Percentiles rank a stretch among this genome's conserved stretches.
phyloP scores from a whole-genome alignment of 2,888 invertebrate species.

The Athalia rosae region DNA sequence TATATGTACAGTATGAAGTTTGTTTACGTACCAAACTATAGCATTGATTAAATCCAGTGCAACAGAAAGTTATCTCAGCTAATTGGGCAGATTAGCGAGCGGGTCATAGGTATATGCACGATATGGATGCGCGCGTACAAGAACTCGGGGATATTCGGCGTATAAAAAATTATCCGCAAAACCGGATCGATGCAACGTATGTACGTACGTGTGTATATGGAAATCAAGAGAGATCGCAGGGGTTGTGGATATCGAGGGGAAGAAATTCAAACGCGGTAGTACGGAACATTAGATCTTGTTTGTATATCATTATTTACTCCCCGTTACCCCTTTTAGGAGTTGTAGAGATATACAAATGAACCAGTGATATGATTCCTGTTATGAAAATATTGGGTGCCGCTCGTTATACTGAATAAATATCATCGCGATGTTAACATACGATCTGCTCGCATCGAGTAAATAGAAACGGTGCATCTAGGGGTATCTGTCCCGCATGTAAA shows the following conservation, averaged over 20 bases:
- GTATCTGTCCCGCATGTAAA: not conserved
- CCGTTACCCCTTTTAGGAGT: constrained; percentile 32
- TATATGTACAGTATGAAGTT: no score
- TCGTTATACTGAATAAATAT: constrained; percentile 47
- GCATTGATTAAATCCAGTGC: no score
- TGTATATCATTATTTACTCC: constrained; percentile 41
- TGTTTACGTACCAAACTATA: no score
- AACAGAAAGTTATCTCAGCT: no score
- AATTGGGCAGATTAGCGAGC: no score
- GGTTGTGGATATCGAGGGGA: not conserved
- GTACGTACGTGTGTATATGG: no score
- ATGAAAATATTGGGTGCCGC: constrained; percentile 45
- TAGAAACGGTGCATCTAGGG: constrained; percentile 6
- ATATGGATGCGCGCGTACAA: no score
- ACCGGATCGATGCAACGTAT: no score
- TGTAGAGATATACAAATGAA: constrained; percentile 36
- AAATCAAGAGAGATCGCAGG: not conserved
- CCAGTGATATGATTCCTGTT: constrained; percentile 45
- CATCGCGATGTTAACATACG: constrained; percentile 40
- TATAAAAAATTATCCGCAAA: no score
- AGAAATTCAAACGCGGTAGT: constrained; percentile 13
- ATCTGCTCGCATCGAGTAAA: constrained; percentile 41
- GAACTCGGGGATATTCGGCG: no score
- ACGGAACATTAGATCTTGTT: constrained; percentile 38
- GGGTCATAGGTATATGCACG: no score